phyloP scores from a whole-genome alignment of 2,888 invertebrate genomes.

The Calameuta idolon region DNA sequence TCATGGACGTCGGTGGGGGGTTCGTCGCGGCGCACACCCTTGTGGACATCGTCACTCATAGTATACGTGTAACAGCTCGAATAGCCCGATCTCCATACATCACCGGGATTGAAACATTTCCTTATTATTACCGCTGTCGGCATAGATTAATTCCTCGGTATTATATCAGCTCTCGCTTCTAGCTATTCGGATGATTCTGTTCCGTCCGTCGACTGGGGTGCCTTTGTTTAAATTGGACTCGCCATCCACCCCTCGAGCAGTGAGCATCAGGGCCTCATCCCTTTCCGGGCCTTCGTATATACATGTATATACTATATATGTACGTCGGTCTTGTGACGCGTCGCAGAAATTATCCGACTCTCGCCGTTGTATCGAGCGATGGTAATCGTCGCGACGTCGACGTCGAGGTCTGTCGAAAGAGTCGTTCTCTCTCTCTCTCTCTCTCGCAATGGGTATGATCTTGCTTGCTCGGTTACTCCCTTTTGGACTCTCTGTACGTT shows the following conservation, averaged over 20 bases:
- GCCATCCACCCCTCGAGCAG: slow-evolving; percentile 23
- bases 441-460: not conserved
- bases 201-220: slow-evolving; percentile 38
- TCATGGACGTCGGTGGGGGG: not conserved
- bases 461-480: not conserved
- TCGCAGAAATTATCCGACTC: slow-evolving; percentile 22
- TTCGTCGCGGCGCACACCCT: not conserved
- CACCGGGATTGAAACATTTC: slow-evolving; percentile 67
- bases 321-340: slow-evolving; percentile 7
- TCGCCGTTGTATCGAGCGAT: slow-evolving; percentile 9
- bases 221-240: slow-evolving; percentile 52
- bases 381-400: slow-evolving; percentile 10
- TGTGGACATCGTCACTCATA: not conserved
- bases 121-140: slow-evolving; percentile 65
- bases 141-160: slow-evolving; percentile 65
- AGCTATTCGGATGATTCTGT: slow-evolving; percentile 26
- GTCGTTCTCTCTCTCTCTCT: not conserved
- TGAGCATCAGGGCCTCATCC: slow-evolving; percentile 9
- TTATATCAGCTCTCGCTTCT: slow-evolving; percentile 39
- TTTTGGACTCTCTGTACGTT: not conserved
- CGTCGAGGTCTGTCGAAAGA: not conserved
- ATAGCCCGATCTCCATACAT: slow-evolving; percentile 54
- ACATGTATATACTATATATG: slow-evolving; percentile 8
- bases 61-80: slow-evolving; percentile 19
- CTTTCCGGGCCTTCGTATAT: not conserved